These are phyloP conservation scores for Otocyon megalotis DNA, from an alignment of 2,113 vertebrate species.

Conservation along the genomic window DNA sequence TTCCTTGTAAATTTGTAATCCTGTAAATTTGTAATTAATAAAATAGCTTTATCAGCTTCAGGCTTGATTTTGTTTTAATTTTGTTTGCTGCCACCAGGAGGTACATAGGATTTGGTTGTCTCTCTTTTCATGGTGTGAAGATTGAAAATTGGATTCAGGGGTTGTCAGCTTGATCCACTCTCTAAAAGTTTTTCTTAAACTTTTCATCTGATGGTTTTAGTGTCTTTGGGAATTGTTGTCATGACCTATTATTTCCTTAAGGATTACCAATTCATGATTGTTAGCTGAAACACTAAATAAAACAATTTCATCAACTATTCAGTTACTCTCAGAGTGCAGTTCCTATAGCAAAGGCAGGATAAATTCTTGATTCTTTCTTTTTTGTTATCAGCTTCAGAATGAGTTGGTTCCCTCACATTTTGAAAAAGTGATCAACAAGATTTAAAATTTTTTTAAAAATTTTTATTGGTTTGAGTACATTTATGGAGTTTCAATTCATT, in stretches of 20 bases:
- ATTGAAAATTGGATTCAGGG: background rate
- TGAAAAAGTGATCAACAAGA: background rate
- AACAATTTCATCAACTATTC: background rate
- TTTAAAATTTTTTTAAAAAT: background rate
- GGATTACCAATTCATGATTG: background rate
- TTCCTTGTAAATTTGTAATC: background rate
- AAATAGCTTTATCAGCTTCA: background rate
- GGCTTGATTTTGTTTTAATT: background rate
- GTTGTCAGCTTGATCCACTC: background rate
- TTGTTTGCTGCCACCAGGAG: background rate
- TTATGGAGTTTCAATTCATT: background rate
- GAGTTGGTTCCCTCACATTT: constrained; percentile 18
- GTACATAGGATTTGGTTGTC: background rate
- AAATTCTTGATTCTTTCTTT: background rate
- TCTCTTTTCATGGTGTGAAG: background rate
- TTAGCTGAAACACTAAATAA: constrained; percentile 37
- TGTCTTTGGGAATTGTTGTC: background rate
- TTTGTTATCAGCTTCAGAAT: background rate
- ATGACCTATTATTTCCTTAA: background rate
- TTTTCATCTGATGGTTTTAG: background rate
- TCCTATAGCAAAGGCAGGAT: background rate
- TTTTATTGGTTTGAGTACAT: background rate
- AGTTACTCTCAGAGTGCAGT: background rate
- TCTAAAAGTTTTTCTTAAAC: background rate
- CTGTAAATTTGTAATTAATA: background rate